Percentiles rank a stretch among this genome's conserved stretches.
These are phyloP conservation scores for Drosophila merina DNA, from an alignment of 2,888 invertebrate species.

Conservation along the genomic window DNA sequence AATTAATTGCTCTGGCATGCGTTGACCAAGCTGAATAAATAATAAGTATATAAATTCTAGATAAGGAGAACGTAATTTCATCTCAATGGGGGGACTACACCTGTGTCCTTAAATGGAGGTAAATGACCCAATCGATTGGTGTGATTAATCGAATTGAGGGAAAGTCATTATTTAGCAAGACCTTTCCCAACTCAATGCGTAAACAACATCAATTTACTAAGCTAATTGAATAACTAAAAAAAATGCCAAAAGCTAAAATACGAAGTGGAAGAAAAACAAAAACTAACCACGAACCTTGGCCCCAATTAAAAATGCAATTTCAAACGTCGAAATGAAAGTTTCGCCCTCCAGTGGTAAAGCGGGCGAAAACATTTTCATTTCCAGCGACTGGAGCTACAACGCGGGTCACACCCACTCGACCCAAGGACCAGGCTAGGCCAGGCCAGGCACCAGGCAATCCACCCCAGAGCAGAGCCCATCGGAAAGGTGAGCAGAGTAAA, in stretches of 20 bases:
- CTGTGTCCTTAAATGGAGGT: slow-evolving; percentile 5
- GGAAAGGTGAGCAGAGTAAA: slow-evolving; percentile 40
- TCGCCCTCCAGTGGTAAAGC: slow-evolving; percentile 24
- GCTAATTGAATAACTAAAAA: slow-evolving; percentile 58
- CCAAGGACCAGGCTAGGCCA: slow-evolving; percentile 15
- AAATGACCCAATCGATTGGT: not conserved
- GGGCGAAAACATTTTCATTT: slow-evolving; percentile 41
- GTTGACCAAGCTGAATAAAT: slow-evolving; percentile 8
- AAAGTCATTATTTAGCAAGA: slow-evolving; percentile 28
- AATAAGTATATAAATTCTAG: not conserved
- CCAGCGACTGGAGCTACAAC: slow-evolving; percentile 26
- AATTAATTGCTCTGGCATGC: not conserved
- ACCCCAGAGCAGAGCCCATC: slow-evolving; percentile 20
- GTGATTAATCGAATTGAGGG: slow-evolving; percentile 40
- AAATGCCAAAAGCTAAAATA: slow-evolving; percentile 22
- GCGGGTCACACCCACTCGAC: slow-evolving; percentile 38
- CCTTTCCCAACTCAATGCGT: slow-evolving; percentile 35
- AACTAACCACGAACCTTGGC: slow-evolving; percentile 54
- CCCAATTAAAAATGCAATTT: slow-evolving; percentile 53
- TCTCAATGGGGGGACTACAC: not conserved
- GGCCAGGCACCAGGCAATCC: not conserved
- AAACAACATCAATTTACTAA: slow-evolving; percentile 17
- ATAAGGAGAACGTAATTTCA: not conserved
- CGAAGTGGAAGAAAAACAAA: not conserved
- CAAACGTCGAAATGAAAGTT: slow-evolving; percentile 45